A percentile compares a stretch with the other conserved stretches of the same genome.
Evolutionary conservation across 1,140 invertebrate genomes (phyloP).

Genomic region (Battus philenor): DNA sequence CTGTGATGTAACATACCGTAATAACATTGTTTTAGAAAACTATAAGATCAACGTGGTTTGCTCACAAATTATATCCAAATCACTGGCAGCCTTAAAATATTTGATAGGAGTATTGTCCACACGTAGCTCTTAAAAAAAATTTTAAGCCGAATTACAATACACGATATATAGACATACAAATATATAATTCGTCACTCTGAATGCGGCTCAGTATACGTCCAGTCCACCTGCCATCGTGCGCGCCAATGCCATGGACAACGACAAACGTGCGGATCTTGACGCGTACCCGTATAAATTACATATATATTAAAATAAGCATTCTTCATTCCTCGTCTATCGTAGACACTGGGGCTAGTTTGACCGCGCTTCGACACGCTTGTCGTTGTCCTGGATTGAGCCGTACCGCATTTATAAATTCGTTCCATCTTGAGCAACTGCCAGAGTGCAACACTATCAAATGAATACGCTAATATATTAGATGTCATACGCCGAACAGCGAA

Average conservation of each 20-base stretch:
- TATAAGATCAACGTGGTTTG: too few relatives aligned
- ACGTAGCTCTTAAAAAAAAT: slow-evolving; percentile 22
- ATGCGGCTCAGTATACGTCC: slow-evolving; percentile 36
- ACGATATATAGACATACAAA: slow-evolving; percentile 21
- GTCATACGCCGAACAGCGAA: slow-evolving; percentile 2
- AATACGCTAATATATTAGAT: slow-evolving; percentile 26
- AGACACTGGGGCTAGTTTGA: neutral
- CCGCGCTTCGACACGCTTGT: neutral
- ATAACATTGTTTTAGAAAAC: too few relatives aligned
- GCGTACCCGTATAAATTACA: neutral
- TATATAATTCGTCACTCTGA: slow-evolving; percentile 37
- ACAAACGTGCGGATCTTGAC: neutral
- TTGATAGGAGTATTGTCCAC: slow-evolving; percentile 17
- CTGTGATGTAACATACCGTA: neutral
- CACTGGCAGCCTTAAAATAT: neutral
- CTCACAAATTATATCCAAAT: too few relatives aligned
- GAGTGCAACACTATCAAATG: slow-evolving; percentile 39
- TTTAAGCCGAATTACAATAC: neutral
- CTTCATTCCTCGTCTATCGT: neutral
- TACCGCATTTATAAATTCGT: slow-evolving; percentile 42
- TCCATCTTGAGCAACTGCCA: slow-evolving; percentile 36
- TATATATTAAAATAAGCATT: slow-evolving; percentile 9
- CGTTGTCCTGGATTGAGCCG: slow-evolving; percentile 19
- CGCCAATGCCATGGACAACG: neutral
- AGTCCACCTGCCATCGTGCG: slow-evolving; percentile 19